These are phyloP conservation scores for Panthera uncia DNA, from an alignment of 2,113 vertebrate genomes.

Conservation along the genomic window DNA sequence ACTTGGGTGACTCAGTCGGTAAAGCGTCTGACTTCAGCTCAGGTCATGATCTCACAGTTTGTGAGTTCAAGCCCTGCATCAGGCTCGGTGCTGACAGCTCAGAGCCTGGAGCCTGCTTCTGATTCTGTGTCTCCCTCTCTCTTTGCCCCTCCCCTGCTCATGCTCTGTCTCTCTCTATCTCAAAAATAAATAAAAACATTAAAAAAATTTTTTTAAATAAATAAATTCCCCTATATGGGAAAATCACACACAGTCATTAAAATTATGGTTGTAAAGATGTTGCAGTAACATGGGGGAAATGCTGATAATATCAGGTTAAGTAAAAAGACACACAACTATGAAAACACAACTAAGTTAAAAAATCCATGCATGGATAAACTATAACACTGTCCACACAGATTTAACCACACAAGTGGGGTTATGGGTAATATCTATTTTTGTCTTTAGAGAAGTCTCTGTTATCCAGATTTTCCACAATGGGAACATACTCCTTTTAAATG, in stretches of 20 bases:
- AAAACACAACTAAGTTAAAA: slow-evolving; percentile 29
- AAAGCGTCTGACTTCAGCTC: no score
- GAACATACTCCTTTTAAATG: neutral
- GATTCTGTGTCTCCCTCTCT: no score
- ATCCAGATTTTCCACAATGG: neutral
- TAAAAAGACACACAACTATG: neutral
- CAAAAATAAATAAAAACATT: no score
- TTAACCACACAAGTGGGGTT: neutral
- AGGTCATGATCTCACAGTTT: no score
- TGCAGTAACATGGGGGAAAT: neutral
- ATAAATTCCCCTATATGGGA: neutral
- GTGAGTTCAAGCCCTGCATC: no score
- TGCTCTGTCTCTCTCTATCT: no score
- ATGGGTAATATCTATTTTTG: neutral
- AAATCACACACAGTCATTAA: neutral
- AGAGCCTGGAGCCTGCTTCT: no score
- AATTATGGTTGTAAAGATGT: neutral
- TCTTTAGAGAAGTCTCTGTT: neutral
- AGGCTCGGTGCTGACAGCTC: no score
- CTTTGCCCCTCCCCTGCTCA: no score
- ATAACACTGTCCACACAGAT: neutral
- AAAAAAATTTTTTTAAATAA: no score
- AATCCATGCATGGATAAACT: neutral
- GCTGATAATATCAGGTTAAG: neutral
- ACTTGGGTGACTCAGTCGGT: no score